Evolutionary conservation across 2,113 vertebrate species (phyloP).

Genomic region (Cinclus cinclus): DNA sequence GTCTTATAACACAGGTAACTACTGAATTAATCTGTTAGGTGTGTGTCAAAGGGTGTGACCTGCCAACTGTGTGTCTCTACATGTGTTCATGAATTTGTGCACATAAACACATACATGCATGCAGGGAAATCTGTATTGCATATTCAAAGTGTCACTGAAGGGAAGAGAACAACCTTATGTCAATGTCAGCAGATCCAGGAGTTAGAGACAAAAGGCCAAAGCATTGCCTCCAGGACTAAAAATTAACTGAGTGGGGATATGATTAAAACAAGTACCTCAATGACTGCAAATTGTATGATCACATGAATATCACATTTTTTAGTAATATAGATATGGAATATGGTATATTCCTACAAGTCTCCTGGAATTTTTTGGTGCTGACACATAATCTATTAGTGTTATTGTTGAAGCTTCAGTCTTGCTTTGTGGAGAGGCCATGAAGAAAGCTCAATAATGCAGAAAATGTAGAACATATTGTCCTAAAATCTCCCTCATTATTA

Average conservation of each 20-base stretch:
- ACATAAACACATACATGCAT: neutral
- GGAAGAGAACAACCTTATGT: neutral
- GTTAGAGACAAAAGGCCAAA: neutral
- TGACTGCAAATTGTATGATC: neutral
- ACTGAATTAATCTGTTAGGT: neutral
- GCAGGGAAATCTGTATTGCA: neutral
- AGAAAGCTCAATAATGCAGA: slow-evolving; percentile 16
- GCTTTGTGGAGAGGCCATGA: neutral
- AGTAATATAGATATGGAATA: neutral
- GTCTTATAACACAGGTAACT: neutral
- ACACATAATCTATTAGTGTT: neutral
- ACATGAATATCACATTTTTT: neutral
- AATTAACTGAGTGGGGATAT: neutral
- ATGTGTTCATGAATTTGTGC: neutral
- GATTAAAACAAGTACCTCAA: neutral
- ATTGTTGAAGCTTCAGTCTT: neutral
- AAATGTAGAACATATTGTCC: slow-evolving; percentile 26
- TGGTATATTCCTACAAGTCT: neutral
- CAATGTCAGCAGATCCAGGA: neutral
- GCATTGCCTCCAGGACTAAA: neutral
- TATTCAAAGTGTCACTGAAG: neutral
- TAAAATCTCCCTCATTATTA: slow-evolving; percentile 40
- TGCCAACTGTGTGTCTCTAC: neutral
- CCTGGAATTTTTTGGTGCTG: neutral
- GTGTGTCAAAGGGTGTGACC: neutral